phyloP scores from a whole-genome alignment of 1,140 invertebrate genomes.

The Temnothorax nylanderi region DNA sequence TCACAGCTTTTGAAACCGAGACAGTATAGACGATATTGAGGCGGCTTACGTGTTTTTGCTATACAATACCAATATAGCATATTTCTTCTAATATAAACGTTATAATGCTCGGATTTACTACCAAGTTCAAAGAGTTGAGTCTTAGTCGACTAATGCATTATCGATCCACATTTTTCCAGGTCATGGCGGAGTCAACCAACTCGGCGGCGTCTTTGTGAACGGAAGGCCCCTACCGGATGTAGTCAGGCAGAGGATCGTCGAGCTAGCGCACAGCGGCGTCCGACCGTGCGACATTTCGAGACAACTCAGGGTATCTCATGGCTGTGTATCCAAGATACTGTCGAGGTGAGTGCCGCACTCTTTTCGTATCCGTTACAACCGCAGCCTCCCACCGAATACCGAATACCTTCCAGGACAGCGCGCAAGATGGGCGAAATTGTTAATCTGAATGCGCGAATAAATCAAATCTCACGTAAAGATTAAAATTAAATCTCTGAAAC shows the following conservation, averaged over 20 bases:
- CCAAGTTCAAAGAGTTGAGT: neutral
- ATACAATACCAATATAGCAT: neutral
- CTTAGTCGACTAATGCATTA: constrained; percentile 72
- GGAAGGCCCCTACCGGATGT: constrained; percentile 97
- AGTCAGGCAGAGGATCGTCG: constrained; percentile 97
- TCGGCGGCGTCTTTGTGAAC: constrained; percentile 98
- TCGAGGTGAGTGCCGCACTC: constrained; percentile 91
- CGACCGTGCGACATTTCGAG: constrained; percentile 97
- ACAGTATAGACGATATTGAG: neutral
- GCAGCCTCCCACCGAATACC: constrained; percentile 27
- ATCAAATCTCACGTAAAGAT: neutral
- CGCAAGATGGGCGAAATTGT: constrained; percentile 7
- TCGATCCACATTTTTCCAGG: constrained; percentile 87
- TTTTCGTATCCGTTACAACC: constrained; percentile 70
- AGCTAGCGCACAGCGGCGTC: constrained; percentile 97
- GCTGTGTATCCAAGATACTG: constrained; percentile 97
- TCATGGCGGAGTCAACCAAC: constrained; percentile 98
- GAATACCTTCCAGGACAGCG: neutral
- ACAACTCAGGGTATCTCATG: constrained; percentile 95
- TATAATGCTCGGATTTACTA: neutral
- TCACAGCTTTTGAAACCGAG: neutral
- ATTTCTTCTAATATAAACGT: neutral
- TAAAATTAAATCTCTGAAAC: neutral
- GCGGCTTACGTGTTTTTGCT: neutral
- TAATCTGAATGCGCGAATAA: neutral